Evolutionary conservation across 2,888 invertebrate genomes (phyloP).

Genomic region (Camptogramma bilineatum): DNA sequence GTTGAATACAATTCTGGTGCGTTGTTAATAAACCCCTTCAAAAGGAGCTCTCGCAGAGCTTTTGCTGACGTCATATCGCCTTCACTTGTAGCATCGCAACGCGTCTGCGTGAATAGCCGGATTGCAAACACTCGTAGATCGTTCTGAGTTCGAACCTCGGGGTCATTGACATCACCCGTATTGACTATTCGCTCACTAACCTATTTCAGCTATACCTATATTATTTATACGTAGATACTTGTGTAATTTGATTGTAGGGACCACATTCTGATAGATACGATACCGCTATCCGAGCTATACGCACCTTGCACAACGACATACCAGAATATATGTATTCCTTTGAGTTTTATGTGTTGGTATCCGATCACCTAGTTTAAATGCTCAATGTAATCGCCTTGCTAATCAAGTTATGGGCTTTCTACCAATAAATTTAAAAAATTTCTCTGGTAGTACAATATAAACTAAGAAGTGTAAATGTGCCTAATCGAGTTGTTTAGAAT

Average conservation of each 20-base stretch:
- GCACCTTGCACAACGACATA: background rate
- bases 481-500: background rate
- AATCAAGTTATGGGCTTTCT: too few species aligned
- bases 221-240: background rate
- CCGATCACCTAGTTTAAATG: too few species aligned
- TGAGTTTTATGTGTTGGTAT: background rate
- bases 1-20: background rate
- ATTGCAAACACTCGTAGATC: conserved; percentile 18
- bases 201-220: conserved; percentile 18
- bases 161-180: conserved; percentile 21
- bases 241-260: conserved; percentile 16
- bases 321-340: background rate
- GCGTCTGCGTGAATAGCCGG: conserved; percentile 19
- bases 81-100: conserved; percentile 14
- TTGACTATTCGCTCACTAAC: conserved; percentile 25
- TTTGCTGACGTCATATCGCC: conserved; percentile 24
- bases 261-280: conserved; percentile 18
- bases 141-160: conserved; percentile 14
- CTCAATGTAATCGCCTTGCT: too few species aligned
- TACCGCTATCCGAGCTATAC: conserved; percentile 5
- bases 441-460: background rate
- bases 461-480: background rate
- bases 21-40: background rate
- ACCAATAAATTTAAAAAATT: background rate
- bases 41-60: background rate